Conservation (phyloP, 1,140 invertebrate genomes). For the Papilio machaon region DNA sequence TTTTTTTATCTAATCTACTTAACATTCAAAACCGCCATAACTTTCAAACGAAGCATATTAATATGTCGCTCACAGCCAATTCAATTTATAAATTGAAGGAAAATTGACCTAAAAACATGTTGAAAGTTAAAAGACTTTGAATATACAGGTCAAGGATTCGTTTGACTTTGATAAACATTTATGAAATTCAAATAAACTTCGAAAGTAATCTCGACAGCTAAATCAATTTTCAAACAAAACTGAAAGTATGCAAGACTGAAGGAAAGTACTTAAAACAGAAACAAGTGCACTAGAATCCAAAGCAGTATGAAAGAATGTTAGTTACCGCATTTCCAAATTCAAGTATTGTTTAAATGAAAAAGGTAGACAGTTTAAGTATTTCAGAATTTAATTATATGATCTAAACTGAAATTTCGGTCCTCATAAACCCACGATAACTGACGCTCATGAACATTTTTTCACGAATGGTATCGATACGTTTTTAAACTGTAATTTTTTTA, state of each 20-base stretch:
- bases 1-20: background rate
- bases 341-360: background rate
- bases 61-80: conserved; percentile 26
- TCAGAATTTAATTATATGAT: background rate
- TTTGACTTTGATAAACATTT: conserved; percentile 5
- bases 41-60: conserved; percentile 17
- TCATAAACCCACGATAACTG: no score
- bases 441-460: no score
- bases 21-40: background rate
- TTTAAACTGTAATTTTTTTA: no score
- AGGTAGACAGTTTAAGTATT: background rate
- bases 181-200: conserved; percentile 16
- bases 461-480: no score
- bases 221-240: background rate
- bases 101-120: conserved; percentile 27
- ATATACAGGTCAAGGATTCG: conserved; percentile 11
- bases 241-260: background rate
- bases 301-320: background rate
- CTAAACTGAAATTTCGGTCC: no score
- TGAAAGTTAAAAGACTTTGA: conserved; percentile 15
- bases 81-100: conserved; percentile 37
- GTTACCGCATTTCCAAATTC: background rate
- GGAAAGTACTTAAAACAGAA: background rate
- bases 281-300: background rate
- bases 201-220: background rate